Evolutionary conservation across 2,888 invertebrate species (phyloP).

Genomic region (Drosophila vallismaia): DNA sequence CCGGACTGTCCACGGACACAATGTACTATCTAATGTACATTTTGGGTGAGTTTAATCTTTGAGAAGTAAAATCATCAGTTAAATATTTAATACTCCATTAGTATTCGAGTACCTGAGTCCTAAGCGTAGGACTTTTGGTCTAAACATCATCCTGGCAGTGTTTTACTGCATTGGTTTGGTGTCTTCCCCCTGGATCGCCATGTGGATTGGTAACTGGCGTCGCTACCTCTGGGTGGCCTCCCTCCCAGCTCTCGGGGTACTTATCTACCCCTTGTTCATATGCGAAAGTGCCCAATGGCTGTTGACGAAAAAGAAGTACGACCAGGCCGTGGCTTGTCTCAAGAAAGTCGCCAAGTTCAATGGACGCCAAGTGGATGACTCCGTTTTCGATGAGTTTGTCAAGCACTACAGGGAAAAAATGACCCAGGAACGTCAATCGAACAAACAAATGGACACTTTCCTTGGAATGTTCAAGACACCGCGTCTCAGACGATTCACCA

Average conservation of each 20-base stretch:
- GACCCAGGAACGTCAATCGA: conserved; percentile 53
- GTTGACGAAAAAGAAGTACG: conserved; percentile 84
- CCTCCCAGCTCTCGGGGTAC: conserved; percentile 84
- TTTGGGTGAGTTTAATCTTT: conserved; percentile 83
- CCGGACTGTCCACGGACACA: conserved; percentile 87
- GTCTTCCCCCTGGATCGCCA: conserved; percentile 84
- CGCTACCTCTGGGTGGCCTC: conserved; percentile 85
- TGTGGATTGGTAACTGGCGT: conserved; percentile 85
- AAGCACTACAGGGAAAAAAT: conserved; percentile 74
- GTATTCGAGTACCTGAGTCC: conserved; percentile 87
- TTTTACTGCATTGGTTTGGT: conserved; percentile 86
- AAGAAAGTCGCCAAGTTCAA: conserved; percentile 85
- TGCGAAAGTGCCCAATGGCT: conserved; percentile 87
- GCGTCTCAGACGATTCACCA: conserved; percentile 85
- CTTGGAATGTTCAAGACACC: conserved; percentile 85
- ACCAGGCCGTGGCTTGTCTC: conserved; percentile 85
- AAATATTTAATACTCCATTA: conserved; percentile 51
- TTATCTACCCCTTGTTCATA: conserved; percentile 84
- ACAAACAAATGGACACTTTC: conserved; percentile 78
- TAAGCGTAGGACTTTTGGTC: conserved; percentile 85
- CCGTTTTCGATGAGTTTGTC: conserved; percentile 83
- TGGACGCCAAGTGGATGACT: conserved; percentile 82
- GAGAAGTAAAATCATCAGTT: not conserved
- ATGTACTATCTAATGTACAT: conserved; percentile 87
- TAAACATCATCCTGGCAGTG: conserved; percentile 86